phyloP scores from a whole-genome alignment of 2,113 vertebrate genomes.

The Pao palembangensis region DNA sequence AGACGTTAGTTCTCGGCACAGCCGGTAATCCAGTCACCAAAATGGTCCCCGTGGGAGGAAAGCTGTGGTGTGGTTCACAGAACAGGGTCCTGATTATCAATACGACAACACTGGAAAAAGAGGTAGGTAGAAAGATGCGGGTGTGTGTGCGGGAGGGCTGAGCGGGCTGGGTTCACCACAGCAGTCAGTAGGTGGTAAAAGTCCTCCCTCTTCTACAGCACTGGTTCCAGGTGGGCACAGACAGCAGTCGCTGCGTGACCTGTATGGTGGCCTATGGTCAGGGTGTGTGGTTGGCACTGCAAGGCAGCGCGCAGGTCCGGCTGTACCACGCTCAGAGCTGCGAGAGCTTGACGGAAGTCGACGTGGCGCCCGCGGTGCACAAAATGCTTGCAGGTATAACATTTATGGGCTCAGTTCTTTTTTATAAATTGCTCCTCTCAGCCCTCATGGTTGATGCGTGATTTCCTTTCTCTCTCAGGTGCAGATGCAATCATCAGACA shows the following conservation, averaged over 20 bases:
- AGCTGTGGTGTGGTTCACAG: slow-evolving; percentile 95
- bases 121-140: slow-evolving; percentile 78
- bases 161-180: too few relatives aligned
- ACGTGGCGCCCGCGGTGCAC: slow-evolving; percentile 94
- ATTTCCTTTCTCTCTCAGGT: slow-evolving; percentile 65
- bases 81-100: slow-evolving; percentile 89
- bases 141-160: too few relatives aligned
- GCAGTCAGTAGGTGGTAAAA: too few relatives aligned
- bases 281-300: slow-evolving; percentile 90
- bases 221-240: slow-evolving; percentile 86
- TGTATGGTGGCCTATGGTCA: slow-evolving; percentile 88
- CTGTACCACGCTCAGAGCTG: slow-evolving; percentile 89
- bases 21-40: slow-evolving; percentile 89
- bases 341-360: slow-evolving; percentile 90
- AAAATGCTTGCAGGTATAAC: slow-evolving; percentile 94
- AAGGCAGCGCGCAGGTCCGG: slow-evolving; percentile 92
- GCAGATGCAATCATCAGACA: slow-evolving; percentile 97
- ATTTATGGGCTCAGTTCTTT: neutral
- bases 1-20: slow-evolving; percentile 83
- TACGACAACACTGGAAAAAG: slow-evolving; percentile 81
- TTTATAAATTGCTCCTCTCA: neutral
- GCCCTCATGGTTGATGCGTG: too few relatives aligned
- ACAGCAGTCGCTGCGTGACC: slow-evolving; percentile 86
- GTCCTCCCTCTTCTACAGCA: slow-evolving; percentile 70
- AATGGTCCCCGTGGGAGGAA: slow-evolving; percentile 91